Base-by-base conservation (phyloP, 2,113 vertebrate species). In the Phrynocephalus versicolor region DNA sequence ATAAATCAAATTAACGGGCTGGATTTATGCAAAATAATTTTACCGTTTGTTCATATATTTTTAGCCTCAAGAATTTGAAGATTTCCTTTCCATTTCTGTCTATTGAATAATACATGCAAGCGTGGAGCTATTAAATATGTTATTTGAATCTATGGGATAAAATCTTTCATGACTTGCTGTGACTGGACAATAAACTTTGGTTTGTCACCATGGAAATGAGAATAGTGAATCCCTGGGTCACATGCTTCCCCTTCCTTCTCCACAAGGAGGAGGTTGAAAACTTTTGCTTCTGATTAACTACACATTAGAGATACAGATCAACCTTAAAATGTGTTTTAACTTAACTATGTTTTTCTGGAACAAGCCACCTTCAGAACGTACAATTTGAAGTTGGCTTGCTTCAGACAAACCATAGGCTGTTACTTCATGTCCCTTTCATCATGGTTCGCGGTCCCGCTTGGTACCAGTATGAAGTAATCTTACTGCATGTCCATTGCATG, bases 1-100 rank as follows among this genome's bases (percentile, higher is more conserved):
- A 45, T 65, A 82, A 77, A 60, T 0, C 3, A 77, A 87, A 16
- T 87, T 73, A 87, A 19, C 55, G 21, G 18, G 58, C 58, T 79
- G 57, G 39, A 79, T 62, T 62, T 58, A 79, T 79, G 77, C 77
- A 62, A 79, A 79, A 62, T 10, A 62, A 37, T 62, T 79, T 79
- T 62, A 37, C 33, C 37, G 58, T 79, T 79, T 79, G 37, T 79
- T 78, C 35, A 60, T 62, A 27, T 62, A 37, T 79, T 60, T 79
- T 10, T 35, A 27, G 21, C 25, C 55, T 23, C 33, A 62, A 79
- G 77, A 39, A 62, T 10, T 79, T 21, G 62, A 79, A 62, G 60
- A 79, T 35, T 62, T 35, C 33, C 60, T n/a, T 37, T 62, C 62
- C 35, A 79, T 79, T 79, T 62, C 58, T 37, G 23, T 79, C 8